Evolutionary conservation across 64 coral and sea anemone species (phyloP), one percentile per base, ranked within the genome.

Genomic region (Stylophora pistillata): DNA sequence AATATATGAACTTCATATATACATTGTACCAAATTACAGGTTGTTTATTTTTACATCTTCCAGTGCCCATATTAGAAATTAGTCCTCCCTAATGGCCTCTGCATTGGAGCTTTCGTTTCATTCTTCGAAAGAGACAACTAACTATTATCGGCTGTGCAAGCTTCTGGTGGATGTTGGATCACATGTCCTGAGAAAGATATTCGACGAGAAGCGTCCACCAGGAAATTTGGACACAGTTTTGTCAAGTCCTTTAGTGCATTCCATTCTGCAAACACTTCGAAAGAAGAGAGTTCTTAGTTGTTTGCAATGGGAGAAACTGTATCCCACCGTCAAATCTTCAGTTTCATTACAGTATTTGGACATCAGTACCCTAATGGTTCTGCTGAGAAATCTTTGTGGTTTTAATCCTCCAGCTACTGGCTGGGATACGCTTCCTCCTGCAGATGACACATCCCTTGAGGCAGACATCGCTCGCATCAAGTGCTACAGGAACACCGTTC

Each of bases 111-210:
- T 3, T 3, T 18, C 61, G 61, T 64, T 23, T 64, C 61, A 15
- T 64, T 64, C 23, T 13, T 18, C 61, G 23, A 64, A 23, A 23
- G 61, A 15, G 61, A 23, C 15, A 74, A 75, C 54, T 56, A 87
- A 87, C 56, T 69, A 72, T 28, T 69, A 69, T 69, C 68, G 72
- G 72, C 62, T 86, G 37, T 71, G 82, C 82, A 34, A 60, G 21
- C 56, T 86, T 52, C 68, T 86, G 18, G 82, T 86, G 25, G 82
- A 86, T 27, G 82, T 62, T 21, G 82, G 82, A 23, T 71, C 82
- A 54, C 32, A 86, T 71, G 82, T 69, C 16, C 54, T 86, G 30
- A 62, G 82, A 34, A 69, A 69, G 56, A 69, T 86, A 23, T n/a
- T 86, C n/a, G 82, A 86, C 28, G 21, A 27, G 30, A 23, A 86